A percentile compares a stretch with the other conserved stretches of the same genome.
Conservation (phyloP, 2,888 invertebrate species). For the Chrysolina americana region DNA sequence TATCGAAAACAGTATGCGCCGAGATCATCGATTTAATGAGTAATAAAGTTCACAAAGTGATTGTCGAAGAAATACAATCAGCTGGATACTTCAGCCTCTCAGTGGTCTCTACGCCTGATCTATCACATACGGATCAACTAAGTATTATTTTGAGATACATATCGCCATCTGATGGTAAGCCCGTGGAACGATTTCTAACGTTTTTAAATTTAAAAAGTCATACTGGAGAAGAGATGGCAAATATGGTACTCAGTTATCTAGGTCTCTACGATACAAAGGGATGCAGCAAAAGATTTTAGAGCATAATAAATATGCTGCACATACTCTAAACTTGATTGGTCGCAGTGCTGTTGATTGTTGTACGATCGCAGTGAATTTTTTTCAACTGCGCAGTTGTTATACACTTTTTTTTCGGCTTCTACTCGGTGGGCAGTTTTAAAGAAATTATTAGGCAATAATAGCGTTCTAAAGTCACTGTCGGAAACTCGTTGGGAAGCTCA, state of each 20-base stretch:
- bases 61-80: too few species aligned
- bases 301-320: not conserved
- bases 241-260: too few species aligned
- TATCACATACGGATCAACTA: not conserved
- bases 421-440: not conserved
- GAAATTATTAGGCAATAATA: too few species aligned
- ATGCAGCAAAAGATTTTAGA: not conserved
- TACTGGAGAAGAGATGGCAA: not conserved
- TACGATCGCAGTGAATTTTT: not conserved
- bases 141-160: too few species aligned
- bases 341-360: not conserved
- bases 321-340: slow-evolving; percentile 7
- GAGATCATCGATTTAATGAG: too few species aligned
- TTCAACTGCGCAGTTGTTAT: not conserved
- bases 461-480: too few species aligned
- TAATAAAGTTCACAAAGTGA: too few species aligned
- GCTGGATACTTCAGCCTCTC: not conserved
- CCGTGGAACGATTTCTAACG: not conserved
- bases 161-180: too few species aligned
- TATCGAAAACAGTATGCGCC: not conserved
- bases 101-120: not conserved
- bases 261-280: not conserved
- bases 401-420: not conserved
- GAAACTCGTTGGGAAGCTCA: too few species aligned
- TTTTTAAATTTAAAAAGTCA: not conserved